Conservation (phyloP, 2,797 vertebrate genomes). For the Oreochromis mossambicus region DNA sequence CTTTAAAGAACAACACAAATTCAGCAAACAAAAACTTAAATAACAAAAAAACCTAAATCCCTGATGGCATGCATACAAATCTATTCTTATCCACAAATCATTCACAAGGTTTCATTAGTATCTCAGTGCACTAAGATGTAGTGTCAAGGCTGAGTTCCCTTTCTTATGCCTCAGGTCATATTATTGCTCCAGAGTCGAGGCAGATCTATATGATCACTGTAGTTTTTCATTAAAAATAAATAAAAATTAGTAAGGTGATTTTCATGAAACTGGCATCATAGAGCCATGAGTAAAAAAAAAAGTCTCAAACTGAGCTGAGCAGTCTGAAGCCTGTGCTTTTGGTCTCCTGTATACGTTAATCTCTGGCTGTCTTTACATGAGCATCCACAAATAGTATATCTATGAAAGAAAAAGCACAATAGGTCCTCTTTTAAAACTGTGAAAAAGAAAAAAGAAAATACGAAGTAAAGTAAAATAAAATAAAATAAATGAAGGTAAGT, state of each 20-base stretch:
- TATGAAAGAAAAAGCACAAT: background rate
- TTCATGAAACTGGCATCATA: background rate
- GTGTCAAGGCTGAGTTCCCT: background rate
- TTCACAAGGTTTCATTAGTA: background rate
- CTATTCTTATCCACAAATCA: background rate
- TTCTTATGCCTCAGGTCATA: background rate
- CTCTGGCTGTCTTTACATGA: background rate
- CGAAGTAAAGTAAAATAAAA: background rate
- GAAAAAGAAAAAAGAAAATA: background rate
- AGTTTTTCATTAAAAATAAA: background rate
- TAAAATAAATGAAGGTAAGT: background rate
- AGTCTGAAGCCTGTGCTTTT: background rate
- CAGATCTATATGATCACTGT: background rate
- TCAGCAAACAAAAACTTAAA: background rate
- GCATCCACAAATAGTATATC: background rate
- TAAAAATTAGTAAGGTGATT: background rate
- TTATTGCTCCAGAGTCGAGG: fast-evolving
- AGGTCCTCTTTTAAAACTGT: background rate
- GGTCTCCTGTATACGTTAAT: background rate
- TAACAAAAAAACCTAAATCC: background rate
- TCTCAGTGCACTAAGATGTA: background rate
- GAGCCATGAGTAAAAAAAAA: background rate
- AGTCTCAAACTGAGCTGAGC: background rate
- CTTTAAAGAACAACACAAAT: slow-evolving; percentile 3
- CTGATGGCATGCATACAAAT: background rate